Base-by-base conservation (phyloP, 1,140 invertebrate species). In the Plectrocnemia conspersa region DNA sequence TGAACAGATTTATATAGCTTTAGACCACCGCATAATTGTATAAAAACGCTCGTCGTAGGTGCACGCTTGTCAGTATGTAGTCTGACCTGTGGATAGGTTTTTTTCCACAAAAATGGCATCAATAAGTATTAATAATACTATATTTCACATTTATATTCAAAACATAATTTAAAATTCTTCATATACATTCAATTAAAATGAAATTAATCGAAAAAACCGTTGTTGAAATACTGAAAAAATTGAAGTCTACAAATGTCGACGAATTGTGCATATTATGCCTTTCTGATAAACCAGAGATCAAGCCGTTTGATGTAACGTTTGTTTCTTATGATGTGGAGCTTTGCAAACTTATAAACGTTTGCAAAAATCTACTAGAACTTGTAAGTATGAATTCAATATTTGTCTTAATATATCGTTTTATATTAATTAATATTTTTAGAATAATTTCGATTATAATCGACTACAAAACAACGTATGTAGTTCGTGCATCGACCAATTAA, bases 401-500 rank as follows among this genome's bases (percentile, higher is more conserved):
- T 27, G 11, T 27, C 16, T 18, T 13, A 36, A 19, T 19, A 41
- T 41, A 6, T 41, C 18, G 18, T 41, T 41, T 6, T 9, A n/a
- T n/a, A n/a, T n/a, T n/a, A n/a, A n/a, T n/a, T 29, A 29, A 7
- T 29, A 29, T 13, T 9, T 29, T 29, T 29, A 29, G 13, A 22
- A 18, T 41, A 1, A 27, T 36, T 38, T 44, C 40, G 42, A 33
- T 18, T 25, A 47, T 16, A 23, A 46, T 25, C 32, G 35, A 16
- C 15, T 59, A 35, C 58, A 52, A 13, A 24, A 21, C 11, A 33
- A 49, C 41, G 27, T 59, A 18, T 59, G 58, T 19, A 1, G 3
- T 9, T 32, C 44, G 6, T 59, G 58, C 15, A 13, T 47, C 10
- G 15, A 24, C 3, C 27, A 24, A 19, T 25, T 74, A 11, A 59